Evolutionary conservation across 1,140 invertebrate species (phyloP), one percentile per base, ranked within the genome.

Genomic region (Aplysia californica): DNA sequence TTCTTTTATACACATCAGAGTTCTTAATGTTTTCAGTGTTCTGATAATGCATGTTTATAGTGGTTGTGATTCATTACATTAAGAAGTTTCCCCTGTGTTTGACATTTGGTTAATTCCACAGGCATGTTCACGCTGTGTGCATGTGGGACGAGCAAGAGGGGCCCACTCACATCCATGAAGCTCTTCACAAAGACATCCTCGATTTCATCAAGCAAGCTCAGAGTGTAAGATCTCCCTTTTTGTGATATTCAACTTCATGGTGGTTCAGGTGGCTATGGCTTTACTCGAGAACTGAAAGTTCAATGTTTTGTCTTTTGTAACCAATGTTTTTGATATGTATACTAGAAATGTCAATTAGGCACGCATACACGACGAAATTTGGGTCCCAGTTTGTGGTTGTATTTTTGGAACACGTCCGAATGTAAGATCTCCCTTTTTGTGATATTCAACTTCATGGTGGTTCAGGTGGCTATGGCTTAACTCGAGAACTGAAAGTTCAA

Each of bases 181-280:
- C 95, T 38, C 90, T 99, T 2, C 94, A 96, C 85, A 95, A 97
- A 85, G 96, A 98, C 87, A 97, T 99, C 79, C 93, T 97, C 85
- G 94, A 96, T 83, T 98, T 98, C 89, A 98, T 99, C 79, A 95
- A 95, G 88, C 94, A 97, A 89, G 96, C 96, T 29, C 96, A 98
- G 89, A 92, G 93, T 83, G 93, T 94, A 90, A 89, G 84, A n/a
- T n/a, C n/a, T n/a, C n/a, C 44, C 44, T 50, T 50, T 50, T 50
- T 50, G n/a, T n/a, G n/a, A n/a, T n/a, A n/a, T n/a, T n/a, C n/a
- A n/a, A n/a, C n/a, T n/a, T n/a, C n/a, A n/a, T n/a, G n/a, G n/a
- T n/a, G n/a, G n/a, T n/a, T n/a, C n/a, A n/a, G n/a, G n/a, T n/a
- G n/a, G n/a, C n/a, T n/a, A n/a, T n/a, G n/a, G n/a, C n/a, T n/a